Conservation (phyloP, 1,140 invertebrate species). For the Scaptodrosophila lebanonensis region DNA sequence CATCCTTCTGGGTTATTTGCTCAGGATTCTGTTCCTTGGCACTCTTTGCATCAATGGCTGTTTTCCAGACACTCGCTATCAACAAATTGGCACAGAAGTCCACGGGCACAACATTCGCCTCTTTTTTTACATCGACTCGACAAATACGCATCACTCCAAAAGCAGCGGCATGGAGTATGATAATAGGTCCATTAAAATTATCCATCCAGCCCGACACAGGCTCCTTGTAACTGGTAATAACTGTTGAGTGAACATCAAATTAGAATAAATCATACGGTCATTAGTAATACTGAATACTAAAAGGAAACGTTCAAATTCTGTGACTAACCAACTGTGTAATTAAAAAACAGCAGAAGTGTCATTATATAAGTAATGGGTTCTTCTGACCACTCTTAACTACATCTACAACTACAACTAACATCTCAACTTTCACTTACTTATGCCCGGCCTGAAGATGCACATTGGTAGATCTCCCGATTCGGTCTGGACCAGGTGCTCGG, state of each 20-base stretch:
- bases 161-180: constrained; percentile 82
- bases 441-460: constrained; percentile 83
- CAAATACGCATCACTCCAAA: constrained; percentile 85
- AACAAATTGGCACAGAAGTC: constrained; percentile 87
- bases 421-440: no score
- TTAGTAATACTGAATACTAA: constrained; percentile 55
- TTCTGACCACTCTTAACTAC: no score
- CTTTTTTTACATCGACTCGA: constrained; percentile 77
- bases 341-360: no score
- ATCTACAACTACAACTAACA: no score
- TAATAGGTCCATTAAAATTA: constrained; percentile 92
- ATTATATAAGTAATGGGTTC: no score
- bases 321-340: no score
- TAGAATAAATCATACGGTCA: background rate
- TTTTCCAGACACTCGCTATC: constrained; percentile 79
- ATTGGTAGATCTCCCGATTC: constrained; percentile 83
- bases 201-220: constrained; percentile 87
- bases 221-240: constrained; percentile 88
- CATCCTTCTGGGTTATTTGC: no score
- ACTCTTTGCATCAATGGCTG: constrained; percentile 17
- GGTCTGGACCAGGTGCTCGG: constrained; percentile 83
- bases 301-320: no score
- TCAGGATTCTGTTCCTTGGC: no score
- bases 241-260: constrained; percentile 76
- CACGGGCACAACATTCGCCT: constrained; percentile 88